A percentile compares a stretch with the other conserved stretches of the same genome.
These are phyloP conservation scores for Papio anubis DNA, from an alignment of 2,113 vertebrate species.

Conservation along the genomic window DNA sequence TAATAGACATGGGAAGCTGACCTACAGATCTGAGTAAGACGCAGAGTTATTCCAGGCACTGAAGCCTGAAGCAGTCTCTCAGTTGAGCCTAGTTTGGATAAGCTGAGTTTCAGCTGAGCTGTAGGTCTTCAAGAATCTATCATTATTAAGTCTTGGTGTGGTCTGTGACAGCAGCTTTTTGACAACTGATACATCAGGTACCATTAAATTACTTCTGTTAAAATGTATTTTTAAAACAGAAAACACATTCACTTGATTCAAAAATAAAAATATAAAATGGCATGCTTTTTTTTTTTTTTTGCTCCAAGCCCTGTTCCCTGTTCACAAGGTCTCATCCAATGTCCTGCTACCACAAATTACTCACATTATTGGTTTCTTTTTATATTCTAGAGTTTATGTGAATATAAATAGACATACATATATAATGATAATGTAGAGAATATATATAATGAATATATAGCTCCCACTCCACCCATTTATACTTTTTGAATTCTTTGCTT, in stretches of 20 bases:
- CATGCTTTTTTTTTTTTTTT: conserved; percentile 41
- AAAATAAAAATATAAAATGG: conserved; percentile 7
- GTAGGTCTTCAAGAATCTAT: conserved; percentile 32
- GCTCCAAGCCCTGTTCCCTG: background rate
- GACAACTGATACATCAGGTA: background rate
- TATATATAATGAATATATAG: background rate
- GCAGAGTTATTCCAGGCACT: background rate
- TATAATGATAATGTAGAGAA: background rate
- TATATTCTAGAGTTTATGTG: background rate
- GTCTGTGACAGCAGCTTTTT: conserved; percentile 1
- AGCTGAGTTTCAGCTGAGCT: background rate
- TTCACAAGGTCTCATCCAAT: background rate
- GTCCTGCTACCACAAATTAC: background rate
- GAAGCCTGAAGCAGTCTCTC: background rate
- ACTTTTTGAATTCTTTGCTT: background rate
- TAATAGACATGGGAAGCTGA: background rate
- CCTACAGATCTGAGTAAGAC: background rate
- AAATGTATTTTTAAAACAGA: conserved; percentile 1
- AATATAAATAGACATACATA: background rate
- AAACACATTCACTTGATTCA: background rate
- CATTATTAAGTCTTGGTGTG: conserved; percentile 14
- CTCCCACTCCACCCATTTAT: background rate
- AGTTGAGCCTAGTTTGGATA: background rate
- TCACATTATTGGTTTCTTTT: background rate
- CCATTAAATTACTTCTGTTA: background rate